Conservation (phyloP, 2,888 invertebrate species). For the Lysandra coridon region DNA sequence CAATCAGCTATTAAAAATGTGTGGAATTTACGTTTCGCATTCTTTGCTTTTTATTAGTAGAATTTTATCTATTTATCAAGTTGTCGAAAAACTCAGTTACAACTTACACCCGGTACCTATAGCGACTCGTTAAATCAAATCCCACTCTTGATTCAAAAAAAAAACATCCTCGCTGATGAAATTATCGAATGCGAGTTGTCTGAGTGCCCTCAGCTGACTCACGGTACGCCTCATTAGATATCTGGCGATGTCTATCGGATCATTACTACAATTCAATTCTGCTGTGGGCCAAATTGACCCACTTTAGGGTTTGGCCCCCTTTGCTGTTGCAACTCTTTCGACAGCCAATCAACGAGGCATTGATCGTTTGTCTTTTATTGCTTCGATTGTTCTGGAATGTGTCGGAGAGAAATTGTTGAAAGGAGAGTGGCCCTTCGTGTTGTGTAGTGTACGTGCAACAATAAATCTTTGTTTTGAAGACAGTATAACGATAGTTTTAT, state of each 20-base stretch:
- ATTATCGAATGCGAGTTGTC: neutral
- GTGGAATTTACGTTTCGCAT: too few relatives aligned
- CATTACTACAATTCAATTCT: conserved; percentile 35
- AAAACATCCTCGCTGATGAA: too few relatives aligned
- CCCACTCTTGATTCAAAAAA: neutral
- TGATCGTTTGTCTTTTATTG: conserved; percentile 63
- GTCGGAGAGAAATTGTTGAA: conserved; percentile 37
- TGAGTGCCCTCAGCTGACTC: conserved; percentile 33
- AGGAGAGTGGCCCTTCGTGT: conserved; percentile 33
- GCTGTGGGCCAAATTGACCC: conserved; percentile 37
- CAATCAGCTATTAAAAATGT: neutral
- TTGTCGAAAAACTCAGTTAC: too few relatives aligned
- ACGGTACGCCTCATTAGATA: conserved; percentile 36
- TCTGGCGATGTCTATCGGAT: conserved; percentile 35
- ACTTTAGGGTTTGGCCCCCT: conserved; percentile 43
- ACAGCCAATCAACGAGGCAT: conserved; percentile 56
- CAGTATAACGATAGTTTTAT: too few relatives aligned
- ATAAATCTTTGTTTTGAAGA: too few relatives aligned
- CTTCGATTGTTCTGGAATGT: conserved; percentile 51
- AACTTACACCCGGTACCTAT: too few relatives aligned
- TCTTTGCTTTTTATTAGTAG: too few relatives aligned
- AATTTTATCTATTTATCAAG: too few relatives aligned
- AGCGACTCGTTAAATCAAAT: neutral
- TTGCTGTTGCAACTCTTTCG: conserved; percentile 44
- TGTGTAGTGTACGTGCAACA: neutral